These are phyloP conservation scores for Lepidocyrtinus sp. DNA, from an alignment of 2,888 invertebrate species.

Conservation along the genomic window DNA sequence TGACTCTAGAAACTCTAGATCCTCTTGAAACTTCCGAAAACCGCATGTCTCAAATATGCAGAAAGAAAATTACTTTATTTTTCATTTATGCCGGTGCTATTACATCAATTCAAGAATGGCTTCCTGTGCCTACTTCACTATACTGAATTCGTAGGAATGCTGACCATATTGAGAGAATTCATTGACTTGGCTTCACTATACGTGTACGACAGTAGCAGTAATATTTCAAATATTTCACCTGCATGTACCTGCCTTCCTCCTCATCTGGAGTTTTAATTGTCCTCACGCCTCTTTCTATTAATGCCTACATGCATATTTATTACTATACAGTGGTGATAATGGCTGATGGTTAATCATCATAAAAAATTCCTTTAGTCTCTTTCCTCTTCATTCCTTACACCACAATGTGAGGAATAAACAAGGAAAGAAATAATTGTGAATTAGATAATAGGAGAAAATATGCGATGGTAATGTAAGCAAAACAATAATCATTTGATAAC, in stretches of 20 bases:
- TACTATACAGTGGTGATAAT: background rate
- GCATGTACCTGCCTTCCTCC: background rate
- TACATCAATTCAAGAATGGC: background rate
- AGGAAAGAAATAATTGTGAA: background rate
- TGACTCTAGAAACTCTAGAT: too few species aligned
- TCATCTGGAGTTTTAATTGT: background rate
- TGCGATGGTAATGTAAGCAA: background rate
- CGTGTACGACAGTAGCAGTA: background rate
- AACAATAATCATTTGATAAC: background rate
- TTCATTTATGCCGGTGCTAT: background rate
- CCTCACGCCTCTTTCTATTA: background rate
- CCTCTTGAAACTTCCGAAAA: background rate
- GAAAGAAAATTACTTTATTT: constrained; percentile 11
- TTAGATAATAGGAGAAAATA: background rate
- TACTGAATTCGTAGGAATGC: constrained; percentile 8
- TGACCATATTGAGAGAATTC: background rate
- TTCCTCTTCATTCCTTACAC: background rate
- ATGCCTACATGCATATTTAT: background rate
- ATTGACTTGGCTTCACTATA: background rate
- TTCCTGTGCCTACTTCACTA: background rate
- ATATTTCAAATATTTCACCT: background rate
- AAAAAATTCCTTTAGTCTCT: background rate
- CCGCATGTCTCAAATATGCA: background rate
- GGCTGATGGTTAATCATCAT: background rate
- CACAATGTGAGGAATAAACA: background rate